These are phyloP conservation scores for Saturnia japonica DNA, from an alignment of 2,888 invertebrate species.

Conservation along the genomic window DNA sequence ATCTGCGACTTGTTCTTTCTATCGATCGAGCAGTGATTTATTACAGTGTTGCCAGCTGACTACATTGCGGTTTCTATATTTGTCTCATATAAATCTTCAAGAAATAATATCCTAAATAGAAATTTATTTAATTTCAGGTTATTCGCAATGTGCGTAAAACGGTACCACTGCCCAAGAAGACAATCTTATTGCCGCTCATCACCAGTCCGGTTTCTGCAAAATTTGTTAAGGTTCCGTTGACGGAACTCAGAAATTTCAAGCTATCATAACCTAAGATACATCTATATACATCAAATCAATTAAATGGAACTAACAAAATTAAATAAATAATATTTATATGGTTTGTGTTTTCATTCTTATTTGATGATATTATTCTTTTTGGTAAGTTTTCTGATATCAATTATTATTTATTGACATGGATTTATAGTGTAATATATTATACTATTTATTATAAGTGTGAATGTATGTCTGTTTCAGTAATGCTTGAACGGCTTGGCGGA, in stretches of 20 bases:
- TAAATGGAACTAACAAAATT: no score
- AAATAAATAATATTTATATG: neutral
- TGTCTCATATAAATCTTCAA: neutral
- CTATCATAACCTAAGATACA: neutral
- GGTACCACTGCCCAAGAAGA: slow-evolving; percentile 87
- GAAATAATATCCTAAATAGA: neutral
- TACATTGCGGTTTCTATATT: no score
- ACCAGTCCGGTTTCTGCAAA: slow-evolving; percentile 87
- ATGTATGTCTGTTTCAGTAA: no score
- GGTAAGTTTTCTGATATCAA: no score
- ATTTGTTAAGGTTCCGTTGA: slow-evolving; percentile 83
- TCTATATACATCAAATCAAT: no score
- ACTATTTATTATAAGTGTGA: no score
- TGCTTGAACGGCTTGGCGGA: no score
- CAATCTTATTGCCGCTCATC: slow-evolving; percentile 89
- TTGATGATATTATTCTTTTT: neutral
- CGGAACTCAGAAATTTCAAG: neutral
- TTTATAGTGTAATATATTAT: no score
- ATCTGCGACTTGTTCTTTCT: no score
- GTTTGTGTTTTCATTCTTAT: neutral
- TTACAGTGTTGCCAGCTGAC: no score
- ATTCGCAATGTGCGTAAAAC: slow-evolving; percentile 89
- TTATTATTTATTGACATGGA: no score
- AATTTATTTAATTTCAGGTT: slow-evolving; percentile 32
- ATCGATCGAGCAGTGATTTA: no score